Evolutionary conservation across 2,113 vertebrate genomes (phyloP), one percentile per base, ranked within the genome.

Genomic region (Alligator mississippiensis): DNA sequence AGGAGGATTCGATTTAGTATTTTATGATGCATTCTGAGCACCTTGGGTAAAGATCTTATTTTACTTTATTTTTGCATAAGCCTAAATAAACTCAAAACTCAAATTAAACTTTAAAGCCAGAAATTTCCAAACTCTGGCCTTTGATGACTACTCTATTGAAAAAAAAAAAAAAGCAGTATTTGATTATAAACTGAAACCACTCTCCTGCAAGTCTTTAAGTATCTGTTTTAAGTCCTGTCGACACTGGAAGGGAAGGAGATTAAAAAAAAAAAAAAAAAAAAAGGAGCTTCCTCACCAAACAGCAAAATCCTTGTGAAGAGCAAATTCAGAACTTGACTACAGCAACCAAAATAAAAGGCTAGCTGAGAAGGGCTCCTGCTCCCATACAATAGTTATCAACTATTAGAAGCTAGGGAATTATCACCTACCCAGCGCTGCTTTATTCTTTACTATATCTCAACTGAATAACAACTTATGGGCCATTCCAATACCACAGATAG

Each of bases 271-370:
- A 34, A 34, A 34, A 60, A 3, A 80, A 68, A 22, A 87, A 21
- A 59, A 63, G 38, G 0, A 80, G 9, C 3, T 54, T 62, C 3
- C 4, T 28, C 0, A 0, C 7, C 5, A 86, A 27, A 38, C 54
- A 86, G 60, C 72, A 88, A 80, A 87, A 14, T 11, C 19, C 19
- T 34, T 2, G 27, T 59, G 5, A 81, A 3, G 25, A 59, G 19
- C 58, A 34, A 68, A n/a, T 59, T 18, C 3, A 54, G 47, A 34
- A 3, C 18, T 62, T 38, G 79, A 22, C 6, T 8, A 15, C 21
- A n/a, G 14, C 38, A 2, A 82, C 5, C 11, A 79, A 89, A 28
- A 4, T 75, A 21, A 60, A 87, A 77, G 55, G 27, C 61, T 66
- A 64, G 66, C 30, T 34, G 4, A 70, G 66, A 19, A 70, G 19